A percentile compares a stretch with the other conserved stretches of the same genome.
Evolutionary conservation across 2,113 vertebrate species (phyloP).

Genomic region (Ciconia boyciana): DNA sequence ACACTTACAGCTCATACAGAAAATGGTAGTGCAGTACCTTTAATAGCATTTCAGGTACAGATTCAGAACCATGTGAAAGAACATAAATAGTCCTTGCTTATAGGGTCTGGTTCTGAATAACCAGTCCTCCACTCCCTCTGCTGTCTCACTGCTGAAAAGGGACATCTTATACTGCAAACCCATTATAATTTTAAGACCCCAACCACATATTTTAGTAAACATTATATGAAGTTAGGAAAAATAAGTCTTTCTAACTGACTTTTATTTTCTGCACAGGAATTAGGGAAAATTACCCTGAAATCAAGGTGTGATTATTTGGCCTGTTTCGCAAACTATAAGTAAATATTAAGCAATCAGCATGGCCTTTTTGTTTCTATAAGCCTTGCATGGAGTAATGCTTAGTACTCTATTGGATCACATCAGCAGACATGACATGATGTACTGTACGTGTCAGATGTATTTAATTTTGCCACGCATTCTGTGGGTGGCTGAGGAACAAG

Average conservation of each 20-base stretch:
- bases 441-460: conserved; percentile 4
- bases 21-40: not conserved
- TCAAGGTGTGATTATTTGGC: not conserved
- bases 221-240: not conserved
- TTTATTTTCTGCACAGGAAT: not conserved
- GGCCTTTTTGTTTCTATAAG: not conserved
- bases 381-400: not conserved
- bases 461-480: conserved; percentile 30
- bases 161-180: not conserved
- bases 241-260: not conserved
- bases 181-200: not conserved
- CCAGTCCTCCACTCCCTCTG: not conserved
- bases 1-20: not conserved
- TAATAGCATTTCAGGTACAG: not conserved
- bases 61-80: not conserved
- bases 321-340: not conserved
- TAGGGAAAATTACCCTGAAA: not conserved
- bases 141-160: not conserved
- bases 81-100: not conserved
- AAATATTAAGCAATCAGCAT: conserved; percentile 4
- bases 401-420: not conserved
- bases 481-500: conserved; percentile 29
- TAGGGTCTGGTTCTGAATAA: not conserved
- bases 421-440: conserved; percentile 11
- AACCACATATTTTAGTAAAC: not conserved